phyloP scores from a whole-genome alignment of 1,140 invertebrate species.

The Himalopsyche phryganea region DNA sequence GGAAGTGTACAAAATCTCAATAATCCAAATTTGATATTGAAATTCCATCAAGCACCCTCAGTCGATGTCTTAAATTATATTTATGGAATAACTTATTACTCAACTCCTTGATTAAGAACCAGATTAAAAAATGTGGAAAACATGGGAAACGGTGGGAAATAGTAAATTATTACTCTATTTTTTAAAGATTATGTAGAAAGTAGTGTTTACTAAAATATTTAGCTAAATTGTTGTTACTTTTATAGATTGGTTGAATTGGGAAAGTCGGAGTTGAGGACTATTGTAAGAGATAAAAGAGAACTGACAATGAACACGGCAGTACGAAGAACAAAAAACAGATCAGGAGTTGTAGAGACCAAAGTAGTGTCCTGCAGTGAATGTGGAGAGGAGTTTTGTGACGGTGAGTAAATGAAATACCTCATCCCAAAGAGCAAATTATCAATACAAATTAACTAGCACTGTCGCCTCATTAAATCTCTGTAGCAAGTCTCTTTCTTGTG shows the following conservation, averaged over 20 bases:
- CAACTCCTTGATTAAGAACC: no score
- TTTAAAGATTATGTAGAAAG: not conserved
- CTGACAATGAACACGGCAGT: conserved; percentile 60
- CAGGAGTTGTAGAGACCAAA: conserved; percentile 73
- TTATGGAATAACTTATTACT: no score
- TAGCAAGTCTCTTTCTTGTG: no score
- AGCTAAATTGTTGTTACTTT: conserved; percentile 15
- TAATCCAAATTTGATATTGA: no score
- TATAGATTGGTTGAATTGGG: conserved; percentile 73
- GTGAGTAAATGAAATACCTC: conserved; percentile 39
- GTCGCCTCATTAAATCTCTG: no score
- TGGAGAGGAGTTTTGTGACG: conserved; percentile 80
- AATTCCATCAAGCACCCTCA: no score
- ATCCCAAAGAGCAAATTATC: no score
- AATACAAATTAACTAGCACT: no score
- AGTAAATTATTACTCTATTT: not conserved
- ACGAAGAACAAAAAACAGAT: conserved; percentile 71
- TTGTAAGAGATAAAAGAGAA: conserved; percentile 61
- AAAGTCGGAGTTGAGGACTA: conserved; percentile 69
- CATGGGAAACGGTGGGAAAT: no score
- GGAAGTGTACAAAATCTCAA: no score
- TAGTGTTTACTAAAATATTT: not conserved
- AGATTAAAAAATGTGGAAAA: no score
- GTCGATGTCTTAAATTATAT: no score
- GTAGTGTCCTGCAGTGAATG: conserved; percentile 73